A percentile compares a stretch with the other conserved stretches of the same genome.
Conservation (phyloP, 1,140 invertebrate species). For the Calliopsis andreniformis region DNA sequence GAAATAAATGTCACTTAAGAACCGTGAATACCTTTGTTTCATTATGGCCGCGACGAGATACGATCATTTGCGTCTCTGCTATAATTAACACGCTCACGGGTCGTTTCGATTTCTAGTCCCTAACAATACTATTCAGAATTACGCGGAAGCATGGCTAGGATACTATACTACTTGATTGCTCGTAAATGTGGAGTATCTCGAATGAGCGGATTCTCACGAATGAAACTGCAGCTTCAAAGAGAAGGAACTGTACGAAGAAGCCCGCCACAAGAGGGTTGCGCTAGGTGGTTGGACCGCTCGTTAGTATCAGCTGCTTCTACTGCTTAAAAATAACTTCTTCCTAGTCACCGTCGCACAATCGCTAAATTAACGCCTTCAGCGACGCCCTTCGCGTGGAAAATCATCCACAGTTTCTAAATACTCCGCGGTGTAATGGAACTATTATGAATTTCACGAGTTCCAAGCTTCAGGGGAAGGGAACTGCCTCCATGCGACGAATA, state of each 20-base stretch:
- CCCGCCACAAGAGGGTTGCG: conserved; percentile 41
- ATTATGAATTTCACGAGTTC: conserved; percentile 7
- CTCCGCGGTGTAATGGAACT: neutral
- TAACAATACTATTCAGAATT: neutral
- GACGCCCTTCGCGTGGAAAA: conserved; percentile 30
- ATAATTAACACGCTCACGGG: conserved; percentile 9
- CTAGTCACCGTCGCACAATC: conserved; percentile 36
- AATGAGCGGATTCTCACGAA: no score
- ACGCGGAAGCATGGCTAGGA: neutral
- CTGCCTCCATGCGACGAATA: neutral
- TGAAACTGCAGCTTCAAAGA: conserved; percentile 36
- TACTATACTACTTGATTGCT: no score
- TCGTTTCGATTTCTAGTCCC: neutral
- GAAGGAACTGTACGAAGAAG: conserved; percentile 26
- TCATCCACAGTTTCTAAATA: conserved; percentile 31
- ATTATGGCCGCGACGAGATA: no score
- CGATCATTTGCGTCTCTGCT: conserved; percentile 6
- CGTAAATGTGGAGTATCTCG: no score
- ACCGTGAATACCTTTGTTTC: conserved; percentile 9
- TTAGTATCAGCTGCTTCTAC: conserved; percentile 56
- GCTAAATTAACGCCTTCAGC: conserved; percentile 62
- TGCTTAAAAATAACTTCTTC: conserved; percentile 64
- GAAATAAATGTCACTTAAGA: conserved; percentile 35
- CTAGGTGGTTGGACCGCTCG: conserved; percentile 59
- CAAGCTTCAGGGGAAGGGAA: no score